Base-by-base conservation (phyloP, 2,113 vertebrate species). In the Otus sunia region DNA sequence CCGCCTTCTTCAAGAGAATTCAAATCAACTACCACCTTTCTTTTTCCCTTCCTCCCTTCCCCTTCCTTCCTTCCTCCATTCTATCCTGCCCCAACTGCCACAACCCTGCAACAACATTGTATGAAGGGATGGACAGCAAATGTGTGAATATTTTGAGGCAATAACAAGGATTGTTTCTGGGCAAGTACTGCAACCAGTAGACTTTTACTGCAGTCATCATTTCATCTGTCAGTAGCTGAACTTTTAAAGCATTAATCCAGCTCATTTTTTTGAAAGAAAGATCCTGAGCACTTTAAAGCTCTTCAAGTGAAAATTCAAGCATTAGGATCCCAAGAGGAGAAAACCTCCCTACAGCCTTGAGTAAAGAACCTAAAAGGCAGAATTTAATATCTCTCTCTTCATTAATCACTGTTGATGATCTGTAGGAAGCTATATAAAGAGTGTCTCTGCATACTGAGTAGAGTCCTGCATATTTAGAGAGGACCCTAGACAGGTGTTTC, bases 371-470 rank as follows among this genome's bases (percentile, higher is more conserved):
- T 90, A 80, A 92, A 88, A 96, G 90, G 55, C 85, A 95, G 85
- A 93, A 93, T 83, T 97, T 96, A 93, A 94, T 88, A 60, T 82
- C 53, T 88, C n/a, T 83, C 47, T 90, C 77, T 85, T 94, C 85
- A 79, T 95, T 93, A 93, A 88, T 94, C 88, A 75, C 81, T 92
- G 53, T 34, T 92, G 93, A 82, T 94, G 92, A 88, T 82, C 87
- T 88, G 90, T 88, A 92, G 69, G 58, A 96, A 87, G 74, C 43
- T 66, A 47, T 36, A 43, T 11, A 82, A 86, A 74, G 86, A 52
- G 20, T 14, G 3, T 34, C 74, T 87, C 0, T 72, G 87, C 87
- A 96, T 93, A 87, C 84, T 68, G 87, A 92, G 30, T 36, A 34
- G 22, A 84, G 76, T 64, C n/a, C 62, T 87, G 56, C 52, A 72